Conservation (phyloP, 2,113 vertebrate genomes). For the Spea multiplicata region DNA sequence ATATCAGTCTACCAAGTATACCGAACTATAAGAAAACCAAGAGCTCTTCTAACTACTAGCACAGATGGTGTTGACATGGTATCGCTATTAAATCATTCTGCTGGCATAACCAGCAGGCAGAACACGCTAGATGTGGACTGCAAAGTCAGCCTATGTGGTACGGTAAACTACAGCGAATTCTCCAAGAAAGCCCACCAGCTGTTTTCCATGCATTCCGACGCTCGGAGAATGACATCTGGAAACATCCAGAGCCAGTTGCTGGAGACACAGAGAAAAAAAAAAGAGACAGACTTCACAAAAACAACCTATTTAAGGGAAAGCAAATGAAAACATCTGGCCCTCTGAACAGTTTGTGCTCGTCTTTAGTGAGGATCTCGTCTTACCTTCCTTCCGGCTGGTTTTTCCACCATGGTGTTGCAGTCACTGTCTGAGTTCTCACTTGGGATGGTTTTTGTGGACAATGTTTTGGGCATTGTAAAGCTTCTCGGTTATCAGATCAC, state of each 20-base stretch:
- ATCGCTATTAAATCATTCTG: neutral
- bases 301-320: constrained; percentile 36
- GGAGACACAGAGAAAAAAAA: constrained; percentile 37
- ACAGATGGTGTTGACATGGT: neutral
- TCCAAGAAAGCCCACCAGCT: constrained; percentile 30
- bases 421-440: constrained; percentile 85
- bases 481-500: constrained; percentile 79
- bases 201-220: constrained; percentile 44
- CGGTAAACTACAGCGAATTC: neutral
- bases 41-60: neutral
- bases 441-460: constrained; percentile 75
- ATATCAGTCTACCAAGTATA: too few relatives aligned
- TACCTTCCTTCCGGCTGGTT: constrained; percentile 95
- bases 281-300: constrained; percentile 34
- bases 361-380: constrained; percentile 14
- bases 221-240: constrained; percentile 39
- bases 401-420: constrained; percentile 94
- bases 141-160: neutral
- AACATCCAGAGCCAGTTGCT: constrained; percentile 39
- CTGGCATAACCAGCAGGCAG: neutral
- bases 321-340: constrained; percentile 34
- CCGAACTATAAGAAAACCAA: too few relatives aligned
- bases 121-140: neutral
- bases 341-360: neutral
- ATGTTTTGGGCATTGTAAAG: constrained; percentile 97